Conservation (phyloP, 37 sponge, comb jelly and placozoan genomes). For the Theonella swinhoei region DNA sequence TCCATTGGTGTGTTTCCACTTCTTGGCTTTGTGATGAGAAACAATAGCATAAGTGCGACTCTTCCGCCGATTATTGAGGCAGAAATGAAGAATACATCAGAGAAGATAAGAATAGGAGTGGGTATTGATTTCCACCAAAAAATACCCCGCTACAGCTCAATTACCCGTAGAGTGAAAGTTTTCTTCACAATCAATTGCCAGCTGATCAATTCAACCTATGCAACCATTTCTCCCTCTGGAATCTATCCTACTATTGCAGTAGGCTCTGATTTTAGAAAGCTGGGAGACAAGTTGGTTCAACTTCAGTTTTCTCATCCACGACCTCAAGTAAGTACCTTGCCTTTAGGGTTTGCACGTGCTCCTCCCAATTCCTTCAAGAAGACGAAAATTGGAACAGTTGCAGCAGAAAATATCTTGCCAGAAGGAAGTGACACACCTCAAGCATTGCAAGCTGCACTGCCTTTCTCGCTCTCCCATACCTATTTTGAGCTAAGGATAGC, state of each 20-base stretch:
- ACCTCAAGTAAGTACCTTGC: slow-evolving; percentile 22
- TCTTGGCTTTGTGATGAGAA: slow-evolving; percentile 51
- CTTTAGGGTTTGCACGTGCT: slow-evolving; percentile 55
- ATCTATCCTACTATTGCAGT: slow-evolving; percentile 49
- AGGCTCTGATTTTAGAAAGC: slow-evolving; percentile 7
- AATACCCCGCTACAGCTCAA: background rate
- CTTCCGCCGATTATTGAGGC: slow-evolving; percentile 1
- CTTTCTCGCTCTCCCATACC: slow-evolving; percentile 50
- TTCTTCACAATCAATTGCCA: slow-evolving; percentile 66
- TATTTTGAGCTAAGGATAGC: slow-evolving; percentile 66
- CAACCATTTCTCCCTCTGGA: slow-evolving; percentile 24
- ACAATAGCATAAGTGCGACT: slow-evolving; percentile 9
- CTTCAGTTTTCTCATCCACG: slow-evolving; percentile 40
- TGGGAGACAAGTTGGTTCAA: background rate
- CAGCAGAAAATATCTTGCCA: background rate
- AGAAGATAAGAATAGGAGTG: slow-evolving; percentile 37
- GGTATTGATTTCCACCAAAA: slow-evolving; percentile 29
- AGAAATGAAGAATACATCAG: background rate
- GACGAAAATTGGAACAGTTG: background rate
- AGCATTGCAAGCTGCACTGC: slow-evolving; percentile 59
- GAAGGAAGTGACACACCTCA: background rate
- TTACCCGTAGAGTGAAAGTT: slow-evolving; percentile 11
- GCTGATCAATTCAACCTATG: slow-evolving; percentile 20
- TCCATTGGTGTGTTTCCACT: slow-evolving; percentile 49
- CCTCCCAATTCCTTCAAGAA: background rate